A percentile compares a stretch with the other conserved stretches of the same genome.
These are phyloP conservation scores for Anarrhichthys ocellatus DNA, from an alignment of 2,113 vertebrate species.

Conservation along the genomic window DNA sequence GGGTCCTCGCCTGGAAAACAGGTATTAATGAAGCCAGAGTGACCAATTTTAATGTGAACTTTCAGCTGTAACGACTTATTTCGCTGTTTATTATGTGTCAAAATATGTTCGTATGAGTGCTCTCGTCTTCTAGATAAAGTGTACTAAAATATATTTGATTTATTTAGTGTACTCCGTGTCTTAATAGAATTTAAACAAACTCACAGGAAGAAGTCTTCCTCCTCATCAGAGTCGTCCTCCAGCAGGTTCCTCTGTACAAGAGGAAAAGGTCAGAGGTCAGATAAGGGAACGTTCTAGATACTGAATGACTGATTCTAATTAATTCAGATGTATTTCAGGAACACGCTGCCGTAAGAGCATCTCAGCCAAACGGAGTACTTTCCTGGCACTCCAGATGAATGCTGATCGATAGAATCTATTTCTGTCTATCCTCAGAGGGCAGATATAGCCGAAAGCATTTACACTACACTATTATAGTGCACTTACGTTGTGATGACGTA, in stretches of 20 bases:
- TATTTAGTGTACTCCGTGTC: background rate
- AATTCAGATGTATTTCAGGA: background rate
- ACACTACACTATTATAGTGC: background rate
- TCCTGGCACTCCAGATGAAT: background rate
- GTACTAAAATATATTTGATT: background rate
- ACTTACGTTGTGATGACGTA: background rate
- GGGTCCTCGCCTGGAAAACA: slow-evolving; percentile 90
- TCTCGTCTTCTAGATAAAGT: background rate
- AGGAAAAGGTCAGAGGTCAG: slow-evolving; percentile 51
- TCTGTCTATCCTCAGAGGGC: background rate
- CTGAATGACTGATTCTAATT: no score
- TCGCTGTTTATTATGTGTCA: background rate
- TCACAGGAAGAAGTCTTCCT: slow-evolving; percentile 99
- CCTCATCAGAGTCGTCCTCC: slow-evolving; percentile 98
- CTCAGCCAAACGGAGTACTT: background rate
- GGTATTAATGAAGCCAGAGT: background rate
- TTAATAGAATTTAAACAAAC: slow-evolving; percentile 77
- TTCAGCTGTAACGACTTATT: background rate
- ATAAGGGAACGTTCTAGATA: background rate
- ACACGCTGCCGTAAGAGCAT: background rate
- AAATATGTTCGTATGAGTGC: background rate
- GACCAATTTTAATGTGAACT: background rate
- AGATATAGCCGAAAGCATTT: background rate
- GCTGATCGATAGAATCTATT: slow-evolving; percentile 1
- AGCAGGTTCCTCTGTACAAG: slow-evolving; percentile 92